phyloP scores from a whole-genome alignment of 1,140 invertebrate genomes.

The Ceratoteleas bidentatus region DNA sequence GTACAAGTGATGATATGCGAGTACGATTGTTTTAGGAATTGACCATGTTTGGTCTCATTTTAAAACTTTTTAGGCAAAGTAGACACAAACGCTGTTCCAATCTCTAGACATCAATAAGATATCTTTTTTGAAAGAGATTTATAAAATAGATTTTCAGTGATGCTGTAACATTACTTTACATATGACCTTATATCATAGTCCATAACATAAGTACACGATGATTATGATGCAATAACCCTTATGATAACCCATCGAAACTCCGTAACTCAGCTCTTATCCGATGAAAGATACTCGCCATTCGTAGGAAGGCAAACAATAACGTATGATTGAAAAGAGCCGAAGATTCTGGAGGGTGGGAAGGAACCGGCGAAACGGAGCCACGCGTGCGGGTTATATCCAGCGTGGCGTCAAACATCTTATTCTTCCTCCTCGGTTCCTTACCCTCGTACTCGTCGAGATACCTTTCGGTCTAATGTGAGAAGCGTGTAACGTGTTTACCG shows the following conservation, averaged over 20 bases:
- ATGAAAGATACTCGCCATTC: conserved; percentile 19
- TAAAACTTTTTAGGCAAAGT: too few species aligned
- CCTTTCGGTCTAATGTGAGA: conserved; percentile 67
- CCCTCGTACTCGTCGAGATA: conserved; percentile 49
- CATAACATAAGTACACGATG: too few species aligned
- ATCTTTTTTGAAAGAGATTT: too few species aligned
- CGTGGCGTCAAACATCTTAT: conserved; percentile 55
- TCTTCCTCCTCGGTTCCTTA: conserved; percentile 28
- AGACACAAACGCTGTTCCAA: too few species aligned
- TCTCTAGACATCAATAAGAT: too few species aligned
- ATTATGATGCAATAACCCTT: too few species aligned
- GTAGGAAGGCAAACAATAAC: conserved; percentile 19
- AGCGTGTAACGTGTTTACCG: conserved; percentile 66
- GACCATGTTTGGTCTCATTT: too few species aligned
- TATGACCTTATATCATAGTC: too few species aligned
- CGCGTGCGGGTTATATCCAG: conserved; percentile 45
- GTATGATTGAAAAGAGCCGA: conserved; percentile 38
- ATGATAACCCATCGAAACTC: background rate
- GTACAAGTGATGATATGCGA: too few species aligned
- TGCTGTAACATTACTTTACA: too few species aligned
- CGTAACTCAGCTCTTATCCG: conserved; percentile 5
- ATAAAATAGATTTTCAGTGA: too few species aligned
- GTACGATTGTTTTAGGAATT: too few species aligned
- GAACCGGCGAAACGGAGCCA: background rate
- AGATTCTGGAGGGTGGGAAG: conserved; percentile 1